Evolutionary conservation across 2,888 invertebrate genomes (phyloP).

Genomic region (Limnephilus lunatus): DNA sequence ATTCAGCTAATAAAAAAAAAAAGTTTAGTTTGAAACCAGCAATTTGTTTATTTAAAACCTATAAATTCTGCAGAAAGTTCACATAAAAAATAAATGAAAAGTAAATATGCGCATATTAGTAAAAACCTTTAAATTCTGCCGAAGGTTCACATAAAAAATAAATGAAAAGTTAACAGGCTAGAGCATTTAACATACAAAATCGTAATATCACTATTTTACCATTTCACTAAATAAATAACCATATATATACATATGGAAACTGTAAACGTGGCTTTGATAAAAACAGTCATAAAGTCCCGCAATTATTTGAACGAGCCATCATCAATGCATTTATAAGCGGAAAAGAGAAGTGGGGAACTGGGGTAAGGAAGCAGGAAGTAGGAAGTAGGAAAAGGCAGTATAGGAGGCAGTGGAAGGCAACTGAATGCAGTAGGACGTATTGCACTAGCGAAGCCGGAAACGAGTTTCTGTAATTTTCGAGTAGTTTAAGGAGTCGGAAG

Average conservation of each 20-base stretch:
- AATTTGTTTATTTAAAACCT: too few species aligned
- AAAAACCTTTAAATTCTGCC: too few species aligned
- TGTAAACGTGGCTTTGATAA: neutral
- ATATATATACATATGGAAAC: neutral
- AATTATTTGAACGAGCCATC: neutral
- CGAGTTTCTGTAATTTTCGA: slow-evolving; percentile 14
- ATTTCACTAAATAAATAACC: neutral
- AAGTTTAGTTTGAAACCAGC: too few species aligned
- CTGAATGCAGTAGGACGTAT: neutral
- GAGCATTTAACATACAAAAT: neutral
- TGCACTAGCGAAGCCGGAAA: neutral
- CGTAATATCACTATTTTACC: neutral
- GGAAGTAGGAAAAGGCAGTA: neutral
- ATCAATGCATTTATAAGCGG: neutral
- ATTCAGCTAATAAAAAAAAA: too few species aligned
- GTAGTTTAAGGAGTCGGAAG: slow-evolving; percentile 1
- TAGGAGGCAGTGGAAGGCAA: neutral
- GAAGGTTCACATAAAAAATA: neutral
- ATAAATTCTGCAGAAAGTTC: neutral
- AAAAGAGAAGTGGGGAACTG: neutral
- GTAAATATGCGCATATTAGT: neutral
- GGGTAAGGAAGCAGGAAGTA: neutral
- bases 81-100: neutral
- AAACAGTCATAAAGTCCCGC: neutral
- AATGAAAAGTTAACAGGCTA: neutral